Conservation (phyloP, 2,888 invertebrate genomes). For the Halictus ligatus region DNA sequence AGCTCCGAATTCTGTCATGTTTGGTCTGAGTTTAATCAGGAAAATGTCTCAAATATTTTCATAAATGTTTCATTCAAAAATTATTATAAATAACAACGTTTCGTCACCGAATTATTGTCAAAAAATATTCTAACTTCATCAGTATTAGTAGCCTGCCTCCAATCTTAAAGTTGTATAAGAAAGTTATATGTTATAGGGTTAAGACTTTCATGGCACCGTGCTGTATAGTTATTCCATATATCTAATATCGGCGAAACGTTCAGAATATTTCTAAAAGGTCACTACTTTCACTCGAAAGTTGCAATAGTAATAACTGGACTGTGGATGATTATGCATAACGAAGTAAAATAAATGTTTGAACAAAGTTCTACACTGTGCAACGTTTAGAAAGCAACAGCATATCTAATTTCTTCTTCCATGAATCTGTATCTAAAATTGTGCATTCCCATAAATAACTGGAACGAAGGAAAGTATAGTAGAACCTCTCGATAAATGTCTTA, state of each 20-base stretch:
- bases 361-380: background rate
- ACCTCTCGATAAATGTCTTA: background rate
- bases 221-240: background rate
- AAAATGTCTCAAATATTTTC: background rate
- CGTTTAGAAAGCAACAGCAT: background rate
- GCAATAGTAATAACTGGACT: background rate
- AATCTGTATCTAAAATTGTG: background rate
- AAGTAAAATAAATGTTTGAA: background rate
- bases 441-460: too few species aligned
- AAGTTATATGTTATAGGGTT: background rate
- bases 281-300: conserved; percentile 5
- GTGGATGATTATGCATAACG: background rate
- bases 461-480: background rate
- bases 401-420: background rate
- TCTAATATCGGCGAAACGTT: background rate
- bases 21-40: background rate
- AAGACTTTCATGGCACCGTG: background rate
- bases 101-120: background rate
- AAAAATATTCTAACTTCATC: background rate
- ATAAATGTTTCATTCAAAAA: background rate
- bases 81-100: background rate
- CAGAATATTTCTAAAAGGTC: background rate
- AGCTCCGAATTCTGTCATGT: too few species aligned
- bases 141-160: background rate
- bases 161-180: background rate